Conservation (phyloP, 2,888 invertebrate genomes). For the Cheilosia vulpina region DNA sequence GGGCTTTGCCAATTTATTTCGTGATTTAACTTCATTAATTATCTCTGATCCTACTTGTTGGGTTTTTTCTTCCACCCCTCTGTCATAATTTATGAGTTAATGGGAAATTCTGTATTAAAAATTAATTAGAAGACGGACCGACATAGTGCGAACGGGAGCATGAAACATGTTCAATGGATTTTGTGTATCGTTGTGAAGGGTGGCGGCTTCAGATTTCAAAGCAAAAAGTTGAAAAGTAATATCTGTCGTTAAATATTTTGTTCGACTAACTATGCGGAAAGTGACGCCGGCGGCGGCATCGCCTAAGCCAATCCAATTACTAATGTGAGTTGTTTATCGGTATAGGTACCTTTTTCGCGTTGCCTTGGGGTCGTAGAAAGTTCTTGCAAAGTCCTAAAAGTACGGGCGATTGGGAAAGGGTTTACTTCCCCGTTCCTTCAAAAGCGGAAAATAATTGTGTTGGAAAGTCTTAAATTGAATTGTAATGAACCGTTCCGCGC, state of each 20-base stretch:
- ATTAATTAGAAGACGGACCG: slow-evolving; percentile 48
- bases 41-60: slow-evolving; percentile 22
- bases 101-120: slow-evolving; percentile 41
- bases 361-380: not conserved
- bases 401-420: too few relatives aligned
- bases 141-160: slow-evolving; percentile 3
- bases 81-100: slow-evolving; percentile 40
- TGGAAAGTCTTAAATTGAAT: too few relatives aligned
- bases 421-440: too few relatives aligned
- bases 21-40: slow-evolving; percentile 48
- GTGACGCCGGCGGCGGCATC: slow-evolving; percentile 9
- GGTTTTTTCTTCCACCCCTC: not conserved
- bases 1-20: slow-evolving; percentile 7
- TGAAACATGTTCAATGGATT: slow-evolving; percentile 6
- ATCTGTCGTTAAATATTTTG: slow-evolving; percentile 21
- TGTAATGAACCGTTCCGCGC: too few relatives aligned
- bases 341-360: too few relatives aligned
- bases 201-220: not conserved
- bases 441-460: too few relatives aligned
- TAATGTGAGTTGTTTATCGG: not conserved
- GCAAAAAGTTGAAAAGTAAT: slow-evolving; percentile 18
- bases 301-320: not conserved
- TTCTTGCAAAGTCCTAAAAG: not conserved
- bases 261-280: slow-evolving; percentile 6
- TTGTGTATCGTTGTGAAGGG: not conserved